Evolutionary conservation across 1,140 invertebrate genomes (phyloP), one percentile per base, ranked within the genome.

Genomic region (Leptonema lineaticorne): DNA sequence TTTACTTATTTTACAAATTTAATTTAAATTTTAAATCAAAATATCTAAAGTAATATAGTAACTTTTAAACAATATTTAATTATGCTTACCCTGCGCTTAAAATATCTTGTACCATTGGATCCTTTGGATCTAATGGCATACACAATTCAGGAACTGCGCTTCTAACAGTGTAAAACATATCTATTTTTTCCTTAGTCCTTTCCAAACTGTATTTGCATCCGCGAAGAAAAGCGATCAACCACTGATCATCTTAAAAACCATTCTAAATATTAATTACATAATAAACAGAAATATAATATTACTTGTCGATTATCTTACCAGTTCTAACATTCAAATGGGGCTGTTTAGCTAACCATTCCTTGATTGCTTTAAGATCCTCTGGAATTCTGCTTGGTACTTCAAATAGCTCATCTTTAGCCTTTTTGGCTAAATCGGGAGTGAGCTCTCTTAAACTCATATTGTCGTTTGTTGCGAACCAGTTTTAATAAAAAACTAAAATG

Each of bases 331-430:
- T 37, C n/a, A 92, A 80, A 80, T 92, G 89, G 0, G 89, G 88
- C 77, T 92, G 89, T 69, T 88, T 87, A 5, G 78, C 75, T 0
- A 92, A 75, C 90, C 90, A 92, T 62, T 89, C 86, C 65, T 87
- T 89, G 16, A 92, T 85, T 16, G 83, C 78, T 68, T 81, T 75
- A 53, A 92, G 77, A 74, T 91, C 89, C 14, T 74, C 56, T 14
- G 30, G 18, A 33, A 78, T 58, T 60, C 76, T 74, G n/a, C 69
- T 69, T 6, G 78, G 75, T 50, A 75, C 68, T 62, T 81, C 80
- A 73, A 76, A 73, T 6, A 81, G 67, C 71, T 81, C 79, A 33
- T 75, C 75, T 46, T 75, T 71, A 0, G 78, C 79, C 69, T 75
- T 77, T 68, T 79, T 75, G 4, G 77, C 76, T 41, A 85, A 67